A percentile compares a stretch with the other conserved stretches of the same genome.
phyloP scores from a whole-genome alignment of 2,797 vertebrate genomes.

The Percopsis omiscomaycus region DNA sequence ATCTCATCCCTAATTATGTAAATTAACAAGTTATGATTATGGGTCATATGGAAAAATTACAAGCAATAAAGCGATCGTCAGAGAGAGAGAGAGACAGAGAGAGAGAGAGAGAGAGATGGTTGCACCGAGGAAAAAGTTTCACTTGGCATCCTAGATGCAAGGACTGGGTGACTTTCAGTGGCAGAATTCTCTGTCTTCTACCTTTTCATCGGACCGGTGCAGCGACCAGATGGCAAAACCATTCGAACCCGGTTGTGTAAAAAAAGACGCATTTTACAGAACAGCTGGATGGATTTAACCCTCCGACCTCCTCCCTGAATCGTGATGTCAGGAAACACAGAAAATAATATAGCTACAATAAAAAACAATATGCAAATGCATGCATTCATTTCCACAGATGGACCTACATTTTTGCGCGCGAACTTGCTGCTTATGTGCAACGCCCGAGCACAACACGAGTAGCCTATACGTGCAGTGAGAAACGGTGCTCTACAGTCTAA shows the following conservation, averaged over 20 bases:
- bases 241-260: constrained; percentile 15
- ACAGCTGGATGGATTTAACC: constrained; percentile 38
- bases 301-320: constrained; percentile 1
- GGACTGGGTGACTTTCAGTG: no score
- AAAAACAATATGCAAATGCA: not conserved
- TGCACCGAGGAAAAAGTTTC: no score
- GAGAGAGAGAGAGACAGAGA: not conserved
- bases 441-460: constrained; percentile 5
- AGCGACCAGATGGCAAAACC: no score
- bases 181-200: no score
- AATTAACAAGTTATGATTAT: constrained; percentile 28
- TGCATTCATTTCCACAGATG: no score
- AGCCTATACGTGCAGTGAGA: not conserved
- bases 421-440: constrained; percentile 10
- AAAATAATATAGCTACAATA: constrained; percentile 12
- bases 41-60: constrained; percentile 24
- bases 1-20: constrained; percentile 56
- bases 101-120: no score
- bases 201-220: no score
- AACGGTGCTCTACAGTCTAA: no score
- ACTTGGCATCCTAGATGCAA: no score
- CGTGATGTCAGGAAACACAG: not conserved
- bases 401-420: not conserved
- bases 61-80: not conserved
- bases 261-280: constrained; percentile 29